Percentiles rank a stretch among this genome's conserved stretches.
Conservation (phyloP, 2,797 vertebrate genomes). For the Coregonus suidteri region DNA sequence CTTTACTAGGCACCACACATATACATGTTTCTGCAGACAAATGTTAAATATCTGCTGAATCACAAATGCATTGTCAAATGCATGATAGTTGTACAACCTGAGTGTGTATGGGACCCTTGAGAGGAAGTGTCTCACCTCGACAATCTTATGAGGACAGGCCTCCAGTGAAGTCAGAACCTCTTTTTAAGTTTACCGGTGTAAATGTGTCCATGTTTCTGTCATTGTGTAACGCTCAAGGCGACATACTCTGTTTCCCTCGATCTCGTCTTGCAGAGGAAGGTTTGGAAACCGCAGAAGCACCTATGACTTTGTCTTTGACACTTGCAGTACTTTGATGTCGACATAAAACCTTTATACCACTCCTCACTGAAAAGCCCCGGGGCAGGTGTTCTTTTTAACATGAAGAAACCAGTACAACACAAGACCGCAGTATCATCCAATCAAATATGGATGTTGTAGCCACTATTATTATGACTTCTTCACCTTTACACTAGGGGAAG, state of each 20-base stretch:
- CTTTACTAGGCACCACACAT: too few species aligned
- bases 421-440: slow-evolving; percentile 35
- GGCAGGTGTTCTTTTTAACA: slow-evolving; percentile 5
- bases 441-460: slow-evolving; percentile 46
- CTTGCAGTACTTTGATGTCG: slow-evolving; percentile 33
- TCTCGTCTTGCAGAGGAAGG: slow-evolving; percentile 33
- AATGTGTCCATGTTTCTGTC: slow-evolving; percentile 43
- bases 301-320: slow-evolving; percentile 35
- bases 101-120: not conserved
- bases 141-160: not conserved
- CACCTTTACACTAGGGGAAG: too few species aligned
- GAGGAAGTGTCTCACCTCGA: too few species aligned
- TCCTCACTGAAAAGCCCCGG: slow-evolving; percentile 2
- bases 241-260: slow-evolving; percentile 26
- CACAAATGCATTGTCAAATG: not conserved
- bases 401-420: slow-evolving; percentile 3
- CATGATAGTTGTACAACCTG: not conserved
- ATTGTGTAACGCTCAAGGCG: slow-evolving; percentile 39
- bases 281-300: slow-evolving; percentile 55
- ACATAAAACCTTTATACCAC: slow-evolving; percentile 26
- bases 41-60: too few species aligned
- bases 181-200: slow-evolving; percentile 43
- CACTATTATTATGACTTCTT: slow-evolving; percentile 36
- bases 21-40: too few species aligned
- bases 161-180: not conserved